These are phyloP conservation scores for Halyomorpha halys DNA, from an alignment of 1,140 invertebrate genomes.

Conservation along the genomic window DNA sequence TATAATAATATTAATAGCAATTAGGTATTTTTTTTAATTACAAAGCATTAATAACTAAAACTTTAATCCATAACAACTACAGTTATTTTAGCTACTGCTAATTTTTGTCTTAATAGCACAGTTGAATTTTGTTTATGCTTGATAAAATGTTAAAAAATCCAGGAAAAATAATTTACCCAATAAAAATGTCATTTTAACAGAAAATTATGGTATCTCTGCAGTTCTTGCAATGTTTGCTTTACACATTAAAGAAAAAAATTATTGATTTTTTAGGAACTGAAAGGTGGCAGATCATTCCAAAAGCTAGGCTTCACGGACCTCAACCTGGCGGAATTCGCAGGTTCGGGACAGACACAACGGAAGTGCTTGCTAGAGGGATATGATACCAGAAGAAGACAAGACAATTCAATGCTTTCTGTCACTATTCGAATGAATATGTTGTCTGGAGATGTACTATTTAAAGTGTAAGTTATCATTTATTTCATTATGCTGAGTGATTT, in stretches of 20 bases:
- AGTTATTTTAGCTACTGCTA: no score
- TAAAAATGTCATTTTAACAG: no score
- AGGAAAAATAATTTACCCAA: no score
- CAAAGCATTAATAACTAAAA: no score
- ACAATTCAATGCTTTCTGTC: constrained; percentile 89
- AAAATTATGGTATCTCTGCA: no score
- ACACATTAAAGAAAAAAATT: background rate
- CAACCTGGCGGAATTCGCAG: constrained; percentile 92
- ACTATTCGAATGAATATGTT: constrained; percentile 87
- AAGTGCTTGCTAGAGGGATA: constrained; percentile 90
- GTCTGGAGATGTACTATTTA: constrained; percentile 91
- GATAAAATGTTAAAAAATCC: no score
- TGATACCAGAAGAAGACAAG: constrained; percentile 77
- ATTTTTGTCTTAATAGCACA: no score
- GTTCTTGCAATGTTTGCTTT: background rate
- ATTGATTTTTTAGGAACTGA: constrained; percentile 49
- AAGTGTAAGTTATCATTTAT: constrained; percentile 67
- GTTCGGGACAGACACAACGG: constrained; percentile 71
- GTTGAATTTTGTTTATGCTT: no score
- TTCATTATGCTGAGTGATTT: no score
- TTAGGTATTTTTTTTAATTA: no score
- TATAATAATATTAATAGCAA: no score
- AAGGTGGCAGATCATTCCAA: constrained; percentile 83
- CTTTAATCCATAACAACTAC: no score
- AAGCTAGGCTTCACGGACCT: constrained; percentile 95